Base-by-base conservation (phyloP, 2,888 invertebrate species). In the Aphidoletes aphidimyza region DNA sequence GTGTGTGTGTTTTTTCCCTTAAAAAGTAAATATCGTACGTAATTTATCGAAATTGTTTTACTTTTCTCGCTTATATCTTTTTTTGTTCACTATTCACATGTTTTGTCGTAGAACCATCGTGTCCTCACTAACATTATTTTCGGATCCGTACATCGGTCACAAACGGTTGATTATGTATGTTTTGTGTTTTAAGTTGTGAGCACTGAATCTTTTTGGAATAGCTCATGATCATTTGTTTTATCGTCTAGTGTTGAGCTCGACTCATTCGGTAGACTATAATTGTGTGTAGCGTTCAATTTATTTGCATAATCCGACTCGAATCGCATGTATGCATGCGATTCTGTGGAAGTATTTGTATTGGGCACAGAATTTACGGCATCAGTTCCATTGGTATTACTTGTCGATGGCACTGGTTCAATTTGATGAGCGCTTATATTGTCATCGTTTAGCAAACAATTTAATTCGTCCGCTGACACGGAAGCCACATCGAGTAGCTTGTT, bases 141-240 rank as follows among this genome's bases (percentile, higher is more conserved):
- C 42, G 14, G 14, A 42, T 14, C 22, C 26, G 11, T 3, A 47
- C 47, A 22, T 54, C 22, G 6, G 9, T 47, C 42, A 42, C 14
- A 9, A 42, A 30, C 69, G 30, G 30, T 69, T 69, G 69, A 69
- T 54, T 54, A 54, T 54, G 54, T 30, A n/a, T n/a, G n/a, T 54
- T 54, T 3, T 54, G 26, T 26, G 11, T 54, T 42, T 54, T 69
- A 69, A 30, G 69, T 69, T 14, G 69, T 69, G 34, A 69, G 69
- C 69, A 69, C 69, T 69, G 69, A 69, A 69, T 69, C 69, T 69
- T 69, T 69, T 30, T 69, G 69, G 69, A 69, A 69, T 69, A 69
- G 69, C 30, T 69, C 69, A n/a, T n/a, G n/a, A n/a, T n/a, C n/a
- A 14, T 69, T 69, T 69, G 69, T 30, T 69, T 30, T 69, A 3